Conservation (phyloP, 2,113 vertebrate genomes). For the Semnornis frantzii region DNA sequence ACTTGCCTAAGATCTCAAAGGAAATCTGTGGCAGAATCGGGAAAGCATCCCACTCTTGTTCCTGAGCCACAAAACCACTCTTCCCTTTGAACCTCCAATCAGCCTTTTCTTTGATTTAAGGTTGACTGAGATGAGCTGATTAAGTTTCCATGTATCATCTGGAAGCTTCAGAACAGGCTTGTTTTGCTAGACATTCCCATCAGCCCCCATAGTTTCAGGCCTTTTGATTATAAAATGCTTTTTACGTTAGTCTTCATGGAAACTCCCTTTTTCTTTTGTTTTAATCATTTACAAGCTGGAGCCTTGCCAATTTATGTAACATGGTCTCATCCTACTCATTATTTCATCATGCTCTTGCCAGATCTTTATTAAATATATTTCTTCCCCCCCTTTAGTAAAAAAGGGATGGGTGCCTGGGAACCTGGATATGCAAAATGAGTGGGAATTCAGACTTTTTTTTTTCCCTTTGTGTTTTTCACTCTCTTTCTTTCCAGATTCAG, state of each 20-base stretch:
- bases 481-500: neutral
- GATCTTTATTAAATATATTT: conserved; percentile 68
- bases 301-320: conserved; percentile 66
- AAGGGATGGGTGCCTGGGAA: conserved; percentile 67
- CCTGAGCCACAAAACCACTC: conserved; percentile 48
- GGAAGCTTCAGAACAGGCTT: conserved; percentile 60
- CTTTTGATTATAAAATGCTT: conserved; percentile 73
- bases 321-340: conserved; percentile 70
- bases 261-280: conserved; percentile 73
- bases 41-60: conserved; percentile 36
- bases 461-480: neutral
- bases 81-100: conserved; percentile 64
- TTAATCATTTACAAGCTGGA: conserved; percentile 70
- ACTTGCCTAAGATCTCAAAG: conserved; percentile 54
- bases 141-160: conserved; percentile 64
- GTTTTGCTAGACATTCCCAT: conserved; percentile 70
- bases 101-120: conserved; percentile 63
- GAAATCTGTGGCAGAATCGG: conserved; percentile 53
- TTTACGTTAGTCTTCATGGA: conserved; percentile 67
- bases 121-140: conserved; percentile 65
- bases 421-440: conserved; percentile 65
- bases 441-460: conserved; percentile 35
- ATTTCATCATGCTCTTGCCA: conserved; percentile 69
- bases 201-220: conserved; percentile 68
- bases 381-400: conserved; percentile 17